These are phyloP conservation scores for Passerina amoena DNA, from an alignment of 2,113 vertebrate genomes.

Conservation along the genomic window DNA sequence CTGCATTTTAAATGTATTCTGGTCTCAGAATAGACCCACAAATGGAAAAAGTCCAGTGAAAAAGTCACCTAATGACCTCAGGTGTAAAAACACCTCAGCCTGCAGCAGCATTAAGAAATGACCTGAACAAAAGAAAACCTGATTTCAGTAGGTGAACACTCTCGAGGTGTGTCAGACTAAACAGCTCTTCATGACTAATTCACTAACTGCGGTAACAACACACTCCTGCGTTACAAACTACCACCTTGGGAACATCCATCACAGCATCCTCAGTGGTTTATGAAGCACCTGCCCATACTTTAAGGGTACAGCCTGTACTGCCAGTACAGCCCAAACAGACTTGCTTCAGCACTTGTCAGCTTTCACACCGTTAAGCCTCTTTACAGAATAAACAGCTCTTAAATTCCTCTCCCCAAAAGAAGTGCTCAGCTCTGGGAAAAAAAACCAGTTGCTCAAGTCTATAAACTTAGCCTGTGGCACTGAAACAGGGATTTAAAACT, in stretches of 20 bases:
- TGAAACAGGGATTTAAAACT: not conserved
- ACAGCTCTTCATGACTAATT: constrained; percentile 9
- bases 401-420: not conserved
- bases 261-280: not conserved
- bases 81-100: not conserved
- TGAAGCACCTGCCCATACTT: not conserved
- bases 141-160: not conserved
- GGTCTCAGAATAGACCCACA: not conserved
- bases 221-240: not conserved
- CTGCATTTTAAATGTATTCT: not conserved
- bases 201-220: not conserved
- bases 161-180: constrained; percentile 12
- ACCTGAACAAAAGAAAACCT: not conserved
- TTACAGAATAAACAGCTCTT: constrained; percentile 14
- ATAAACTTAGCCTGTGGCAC: not conserved
- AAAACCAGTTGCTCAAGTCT: not conserved
- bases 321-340: not conserved
- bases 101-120: not conserved
- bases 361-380: not conserved
- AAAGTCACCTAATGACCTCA: not conserved
- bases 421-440: not conserved
- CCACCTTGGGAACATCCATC: not conserved
- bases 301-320: not conserved
- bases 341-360: not conserved
- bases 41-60: not conserved